A percentile compares a stretch with the other conserved stretches of the same genome.
These are phyloP conservation scores for Helicolenus hilgendorfi DNA, from an alignment of 2,797 vertebrate genomes.

Conservation along the genomic window DNA sequence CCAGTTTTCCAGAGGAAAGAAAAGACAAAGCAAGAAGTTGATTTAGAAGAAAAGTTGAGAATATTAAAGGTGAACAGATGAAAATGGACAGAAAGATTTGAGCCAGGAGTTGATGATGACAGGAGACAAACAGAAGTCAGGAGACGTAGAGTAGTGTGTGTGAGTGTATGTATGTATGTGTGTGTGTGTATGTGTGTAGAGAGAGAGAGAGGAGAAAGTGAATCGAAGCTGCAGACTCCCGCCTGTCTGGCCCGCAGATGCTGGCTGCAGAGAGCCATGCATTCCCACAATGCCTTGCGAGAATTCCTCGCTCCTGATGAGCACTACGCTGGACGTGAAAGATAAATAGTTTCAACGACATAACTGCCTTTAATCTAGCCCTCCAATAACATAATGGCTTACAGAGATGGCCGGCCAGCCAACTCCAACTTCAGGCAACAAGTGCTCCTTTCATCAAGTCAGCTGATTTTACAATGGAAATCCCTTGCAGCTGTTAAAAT, in stretches of 20 bases:
- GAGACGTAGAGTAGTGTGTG: neutral
- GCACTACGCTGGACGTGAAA: conserved; percentile 77
- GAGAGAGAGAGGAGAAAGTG: conserved; percentile 24
- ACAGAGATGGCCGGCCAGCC: conserved; percentile 75
- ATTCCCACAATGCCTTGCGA: conserved; percentile 80
- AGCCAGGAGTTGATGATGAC: conserved; percentile 13
- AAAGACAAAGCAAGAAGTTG: neutral
- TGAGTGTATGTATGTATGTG: conserved; percentile 2
- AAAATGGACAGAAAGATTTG: neutral
- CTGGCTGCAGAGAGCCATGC: conserved; percentile 65
- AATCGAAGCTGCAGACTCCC: conserved; percentile 65
- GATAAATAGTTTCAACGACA: conserved; percentile 86
- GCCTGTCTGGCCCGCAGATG: conserved; percentile 85
- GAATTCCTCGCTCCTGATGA: conserved; percentile 83
- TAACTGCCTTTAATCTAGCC: conserved; percentile 87
- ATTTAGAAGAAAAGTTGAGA: neutral
- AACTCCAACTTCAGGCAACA: conserved; percentile 85
- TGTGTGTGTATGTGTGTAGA: neutral
- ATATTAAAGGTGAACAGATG: neutral
- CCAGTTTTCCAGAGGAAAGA: neutral
- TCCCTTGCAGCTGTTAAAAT: conserved; percentile 92
- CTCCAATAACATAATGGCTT: conserved; percentile 88
- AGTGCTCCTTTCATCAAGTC: conserved; percentile 88
- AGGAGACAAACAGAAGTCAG: conserved; percentile 42
- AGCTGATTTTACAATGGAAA: conserved; percentile 92